These are phyloP conservation scores for Eospalax fontanierii DNA, from an alignment of 2,797 vertebrate species.

Conservation along the genomic window DNA sequence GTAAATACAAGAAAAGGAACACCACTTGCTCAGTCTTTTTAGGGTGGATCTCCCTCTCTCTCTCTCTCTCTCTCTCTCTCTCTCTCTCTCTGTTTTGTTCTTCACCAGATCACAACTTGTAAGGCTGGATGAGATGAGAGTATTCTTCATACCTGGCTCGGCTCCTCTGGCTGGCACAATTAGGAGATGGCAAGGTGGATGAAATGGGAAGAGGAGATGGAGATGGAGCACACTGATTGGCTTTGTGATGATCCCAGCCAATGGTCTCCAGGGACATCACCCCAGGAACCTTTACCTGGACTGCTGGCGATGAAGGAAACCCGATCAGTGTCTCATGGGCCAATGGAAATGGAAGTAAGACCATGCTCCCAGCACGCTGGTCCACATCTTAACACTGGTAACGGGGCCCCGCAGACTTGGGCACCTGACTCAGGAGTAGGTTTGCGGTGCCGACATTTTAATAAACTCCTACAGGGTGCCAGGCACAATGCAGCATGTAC, in stretches of 20 bases:
- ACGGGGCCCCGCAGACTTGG: background rate
- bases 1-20: background rate
- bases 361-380: background rate
- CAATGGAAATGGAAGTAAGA: background rate
- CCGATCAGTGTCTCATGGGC: background rate
- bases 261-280: background rate
- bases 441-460: background rate
- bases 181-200: background rate
- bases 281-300: background rate
- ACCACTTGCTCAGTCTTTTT: background rate
- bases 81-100: background rate
- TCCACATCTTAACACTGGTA: background rate
- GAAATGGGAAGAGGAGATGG: background rate
- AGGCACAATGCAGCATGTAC: background rate
- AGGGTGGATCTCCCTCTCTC: background rate
- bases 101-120: background rate
- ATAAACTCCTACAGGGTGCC: background rate
- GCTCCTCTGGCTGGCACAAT: background rate
- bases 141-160: background rate
- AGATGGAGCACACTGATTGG: background rate
- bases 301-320: background rate
- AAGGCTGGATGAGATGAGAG: background rate
- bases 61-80: background rate
- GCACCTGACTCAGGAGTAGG: too few relatives aligned
- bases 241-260: background rate